phyloP scores from a whole-genome alignment of 1,140 invertebrate species.

The Pinna nobilis region DNA sequence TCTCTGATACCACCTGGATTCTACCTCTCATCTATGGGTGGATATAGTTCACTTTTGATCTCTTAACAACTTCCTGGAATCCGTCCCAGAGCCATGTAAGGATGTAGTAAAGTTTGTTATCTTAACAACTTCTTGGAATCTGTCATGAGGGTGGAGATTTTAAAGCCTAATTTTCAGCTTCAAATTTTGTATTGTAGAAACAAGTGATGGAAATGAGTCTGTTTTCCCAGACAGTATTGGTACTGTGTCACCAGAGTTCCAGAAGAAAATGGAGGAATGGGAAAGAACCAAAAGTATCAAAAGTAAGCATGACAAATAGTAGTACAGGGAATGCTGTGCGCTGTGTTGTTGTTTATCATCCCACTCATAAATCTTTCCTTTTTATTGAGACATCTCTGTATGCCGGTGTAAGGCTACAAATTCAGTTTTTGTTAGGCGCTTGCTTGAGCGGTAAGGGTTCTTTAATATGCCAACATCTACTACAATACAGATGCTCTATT shows the following conservation, averaged over 20 bases:
- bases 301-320: conserved; percentile 28
- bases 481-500: too few relatives aligned
- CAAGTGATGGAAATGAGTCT: conserved; percentile 14
- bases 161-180: not conserved
- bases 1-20: too few relatives aligned
- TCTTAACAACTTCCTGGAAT: not conserved
- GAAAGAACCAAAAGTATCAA: conserved; percentile 75
- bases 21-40: too few relatives aligned
- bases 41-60: not conserved
- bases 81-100: not conserved
- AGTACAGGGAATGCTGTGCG: not conserved
- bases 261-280: conserved; percentile 83
- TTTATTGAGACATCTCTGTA: too few relatives aligned
- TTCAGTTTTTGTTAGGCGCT: too few relatives aligned
- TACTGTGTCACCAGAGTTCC: conserved; percentile 79
- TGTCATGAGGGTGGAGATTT: not conserved
- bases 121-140: not conserved
- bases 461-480: too few relatives aligned
- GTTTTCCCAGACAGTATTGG: conserved; percentile 30
- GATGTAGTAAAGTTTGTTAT: not conserved
- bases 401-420: too few relatives aligned
- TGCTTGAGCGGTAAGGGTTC: too few relatives aligned
- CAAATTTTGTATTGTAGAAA: not conserved
- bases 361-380: too few relatives aligned
- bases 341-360: too few relatives aligned